Conservation (phyloP, 2,113 vertebrate species). For the Trematomus loennbergii region DNA sequence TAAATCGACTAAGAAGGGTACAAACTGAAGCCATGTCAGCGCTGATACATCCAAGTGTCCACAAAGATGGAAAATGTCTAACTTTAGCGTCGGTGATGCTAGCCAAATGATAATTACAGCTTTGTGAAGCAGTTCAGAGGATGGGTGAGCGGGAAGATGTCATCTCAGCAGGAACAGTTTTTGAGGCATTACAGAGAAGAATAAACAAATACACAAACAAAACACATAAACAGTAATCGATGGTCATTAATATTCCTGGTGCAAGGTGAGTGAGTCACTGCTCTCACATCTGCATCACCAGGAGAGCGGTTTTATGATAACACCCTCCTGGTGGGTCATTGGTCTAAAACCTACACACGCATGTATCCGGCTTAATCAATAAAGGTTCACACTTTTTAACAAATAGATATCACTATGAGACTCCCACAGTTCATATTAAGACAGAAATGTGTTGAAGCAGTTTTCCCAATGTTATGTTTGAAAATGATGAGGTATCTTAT, state of each 20-base stretch:
- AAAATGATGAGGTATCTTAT: too few species aligned
- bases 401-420: too few species aligned
- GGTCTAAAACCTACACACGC: background rate
- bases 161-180: slow-evolving; percentile 13
- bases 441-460: too few species aligned
- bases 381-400: too few species aligned
- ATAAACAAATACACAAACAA: slow-evolving; percentile 7
- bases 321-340: background rate
- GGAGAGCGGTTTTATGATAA: background rate
- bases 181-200: slow-evolving; percentile 8
- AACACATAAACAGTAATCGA: background rate
- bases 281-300: background rate
- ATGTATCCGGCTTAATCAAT: background rate
- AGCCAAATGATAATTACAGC: slow-evolving; percentile 35
- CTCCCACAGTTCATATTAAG: too few species aligned
- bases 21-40: background rate
- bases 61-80: background rate
- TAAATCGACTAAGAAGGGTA: background rate
- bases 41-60: slow-evolving; percentile 9
- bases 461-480: too few species aligned
- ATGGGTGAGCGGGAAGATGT: slow-evolving; percentile 16
- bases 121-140: slow-evolving; percentile 15
- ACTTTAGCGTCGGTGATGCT: slow-evolving; percentile 8
- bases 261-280: background rate
- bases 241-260: background rate